Percentiles rank a stretch among this genome's conserved stretches.
Conservation (phyloP, 2,113 vertebrate species). For the human (Homo sapiens) region DNA sequence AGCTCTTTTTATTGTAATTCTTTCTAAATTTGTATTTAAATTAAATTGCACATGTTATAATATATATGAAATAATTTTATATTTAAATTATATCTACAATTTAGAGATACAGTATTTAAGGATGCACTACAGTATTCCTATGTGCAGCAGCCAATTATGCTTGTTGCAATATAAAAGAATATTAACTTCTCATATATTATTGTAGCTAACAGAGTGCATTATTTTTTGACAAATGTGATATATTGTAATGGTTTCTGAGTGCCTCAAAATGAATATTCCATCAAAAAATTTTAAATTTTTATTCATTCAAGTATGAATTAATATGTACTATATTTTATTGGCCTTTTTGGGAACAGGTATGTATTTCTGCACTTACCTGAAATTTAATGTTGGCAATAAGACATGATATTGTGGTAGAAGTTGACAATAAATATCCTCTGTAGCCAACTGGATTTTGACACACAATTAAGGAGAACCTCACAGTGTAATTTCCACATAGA, state of each 20-base stretch:
- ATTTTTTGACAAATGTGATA: not conserved
- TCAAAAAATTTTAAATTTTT: conserved; percentile 25
- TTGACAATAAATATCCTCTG: conserved; percentile 34
- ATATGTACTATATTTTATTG: not conserved
- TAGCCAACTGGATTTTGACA: conserved; percentile 34
- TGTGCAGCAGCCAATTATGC: not conserved
- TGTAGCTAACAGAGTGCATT: not conserved
- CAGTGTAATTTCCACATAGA: conserved; percentile 59
- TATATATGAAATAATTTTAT: not conserved
- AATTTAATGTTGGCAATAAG: conserved; percentile 37
- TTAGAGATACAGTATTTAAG: not conserved
- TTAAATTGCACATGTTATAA: not conserved
- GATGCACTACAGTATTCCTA: not conserved
- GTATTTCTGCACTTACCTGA: not conserved
- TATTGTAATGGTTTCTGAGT: not conserved
- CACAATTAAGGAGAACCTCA: conserved; percentile 41
- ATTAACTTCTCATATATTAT: not conserved
- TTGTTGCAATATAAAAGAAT: not conserved
- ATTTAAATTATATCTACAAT: not conserved
- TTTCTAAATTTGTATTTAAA: conserved; percentile 5
- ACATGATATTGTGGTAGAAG: conserved; percentile 18
- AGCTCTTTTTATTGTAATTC: not conserved
- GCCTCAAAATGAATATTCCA: not conserved
- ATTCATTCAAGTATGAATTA: conserved; percentile 4
- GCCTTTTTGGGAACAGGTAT: not conserved